Conservation (phyloP, 2,113 vertebrate species). For the Hymenochirus boettgeri region DNA sequence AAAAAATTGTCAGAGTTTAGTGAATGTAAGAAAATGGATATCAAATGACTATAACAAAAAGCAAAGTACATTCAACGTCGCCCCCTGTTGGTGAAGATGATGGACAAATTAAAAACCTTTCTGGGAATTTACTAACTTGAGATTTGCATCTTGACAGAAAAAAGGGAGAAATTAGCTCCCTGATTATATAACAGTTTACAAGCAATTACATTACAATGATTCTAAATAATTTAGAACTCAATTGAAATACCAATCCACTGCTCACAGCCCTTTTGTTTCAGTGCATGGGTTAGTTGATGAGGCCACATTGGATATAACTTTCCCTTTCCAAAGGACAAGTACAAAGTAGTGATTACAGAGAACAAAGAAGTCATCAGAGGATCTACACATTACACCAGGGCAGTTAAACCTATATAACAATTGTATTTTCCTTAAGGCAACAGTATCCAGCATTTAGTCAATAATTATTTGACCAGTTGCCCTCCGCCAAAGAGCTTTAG, state of each 20-base stretch:
- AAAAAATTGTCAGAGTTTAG: too few species aligned
- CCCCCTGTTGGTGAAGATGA: too few species aligned
- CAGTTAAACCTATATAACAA: neutral
- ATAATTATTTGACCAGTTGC: too few species aligned
- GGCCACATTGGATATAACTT: neutral
- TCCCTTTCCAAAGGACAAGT: neutral
- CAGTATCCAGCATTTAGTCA: neutral
- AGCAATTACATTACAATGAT: neutral
- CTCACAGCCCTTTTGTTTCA: neutral
- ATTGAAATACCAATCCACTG: neutral
- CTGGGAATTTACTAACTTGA: too few species aligned
- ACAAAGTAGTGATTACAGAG: neutral
- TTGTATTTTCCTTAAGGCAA: neutral
- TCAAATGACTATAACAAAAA: too few species aligned
- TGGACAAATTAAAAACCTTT: too few species aligned
- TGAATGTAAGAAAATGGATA: too few species aligned
- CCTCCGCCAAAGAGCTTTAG: too few species aligned
- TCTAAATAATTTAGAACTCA: neutral
- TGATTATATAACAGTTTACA: conserved; percentile 5
- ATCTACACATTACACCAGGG: neutral
- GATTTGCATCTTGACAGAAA: neutral
- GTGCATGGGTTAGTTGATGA: neutral
- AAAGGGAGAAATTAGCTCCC: neutral
- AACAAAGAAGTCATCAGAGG: neutral
- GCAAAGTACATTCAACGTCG: too few species aligned